Evolutionary conservation across 1,140 invertebrate genomes (phyloP).

Genomic region (Paraescarpia echinospica): DNA sequence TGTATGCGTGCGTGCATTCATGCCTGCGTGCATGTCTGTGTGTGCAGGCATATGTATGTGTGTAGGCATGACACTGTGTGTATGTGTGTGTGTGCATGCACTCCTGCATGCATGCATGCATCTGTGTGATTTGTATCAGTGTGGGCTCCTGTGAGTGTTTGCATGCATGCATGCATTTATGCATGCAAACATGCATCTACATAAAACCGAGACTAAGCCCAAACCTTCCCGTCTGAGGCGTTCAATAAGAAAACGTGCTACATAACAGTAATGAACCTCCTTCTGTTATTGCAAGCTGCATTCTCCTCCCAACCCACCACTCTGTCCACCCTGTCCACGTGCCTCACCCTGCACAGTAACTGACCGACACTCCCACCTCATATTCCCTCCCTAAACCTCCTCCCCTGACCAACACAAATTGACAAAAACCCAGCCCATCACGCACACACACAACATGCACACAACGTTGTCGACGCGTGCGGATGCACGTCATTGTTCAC

Average conservation of each 20-base stretch:
- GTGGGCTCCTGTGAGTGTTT: no score
- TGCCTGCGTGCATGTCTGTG: not conserved
- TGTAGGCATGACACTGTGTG: not conserved
- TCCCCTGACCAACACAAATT: not conserved
- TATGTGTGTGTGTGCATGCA: slow-evolving; percentile 2
- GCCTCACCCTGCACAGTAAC: not conserved
- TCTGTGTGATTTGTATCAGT: not conserved
- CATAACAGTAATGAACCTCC: not conserved
- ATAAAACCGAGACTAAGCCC: not conserved
- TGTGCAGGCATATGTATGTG: not conserved
- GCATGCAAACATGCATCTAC: not conserved
- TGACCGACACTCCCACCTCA: not conserved
- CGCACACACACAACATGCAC: not conserved
- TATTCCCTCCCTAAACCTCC: not conserved
- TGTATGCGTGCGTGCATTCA: no score
- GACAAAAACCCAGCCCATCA: not conserved
- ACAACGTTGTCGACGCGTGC: not conserved
- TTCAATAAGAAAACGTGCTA: not conserved
- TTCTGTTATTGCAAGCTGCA: not conserved
- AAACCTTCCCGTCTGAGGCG: not conserved
- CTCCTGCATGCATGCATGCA: not conserved
- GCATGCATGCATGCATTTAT: slow-evolving; percentile 6
- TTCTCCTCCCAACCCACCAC: not conserved
- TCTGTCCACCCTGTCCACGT: no score
- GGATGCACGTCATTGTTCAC: not conserved